Base-by-base conservation (phyloP, 1,140 invertebrate genomes). In the Caenorhabditis tropicalis region DNA sequence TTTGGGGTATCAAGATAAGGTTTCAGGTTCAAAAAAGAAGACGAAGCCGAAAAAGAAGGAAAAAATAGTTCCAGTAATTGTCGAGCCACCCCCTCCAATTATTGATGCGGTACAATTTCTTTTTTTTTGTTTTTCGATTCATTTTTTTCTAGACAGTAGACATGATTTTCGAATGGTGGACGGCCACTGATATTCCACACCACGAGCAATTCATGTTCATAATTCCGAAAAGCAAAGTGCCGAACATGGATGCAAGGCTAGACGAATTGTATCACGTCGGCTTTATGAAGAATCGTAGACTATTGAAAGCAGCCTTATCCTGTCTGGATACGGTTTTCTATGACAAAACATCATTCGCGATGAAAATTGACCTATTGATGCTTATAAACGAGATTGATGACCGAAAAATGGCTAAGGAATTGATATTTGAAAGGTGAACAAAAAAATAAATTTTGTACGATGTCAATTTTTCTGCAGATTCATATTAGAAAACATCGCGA, bases 81-180 rank as follows among this genome's bases (percentile, higher is more conserved):
- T 74, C 0, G 65, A 74, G n/a, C 65, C 36, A 7, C 65, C 65
- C 10, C 36, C 65, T 9, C 65, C 65, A 5, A 10, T 74, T 5
- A 21, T 74, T 7, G 65, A 74, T 74, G 33, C 33, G 5, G 58
- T 65, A n/a, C n/a, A 36, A 65, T 5, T 10, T 65, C 4, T 2
- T 1, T 6, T 65, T 65, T 65, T 36, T 31, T 19, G 36, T 19
- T 51, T 51, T 51, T 6, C 1, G 36, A 65, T 27, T 36, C 16
- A 15, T 16, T 2, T 19, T 33, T n/a, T 27, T 36, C 36, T 36
- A 65, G 36, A 43, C 29, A 27, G 65, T 74, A 0, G 65, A 74
- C 24, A 74, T 74, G 65, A 74, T 74, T 43, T 74, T 74, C 12
- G 65, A 74, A 9, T 74, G 65, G 65, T 74, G 65, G 65, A 74